Base-by-base conservation (phyloP, 2,113 vertebrate species). In the Ameiurus melas region DNA sequence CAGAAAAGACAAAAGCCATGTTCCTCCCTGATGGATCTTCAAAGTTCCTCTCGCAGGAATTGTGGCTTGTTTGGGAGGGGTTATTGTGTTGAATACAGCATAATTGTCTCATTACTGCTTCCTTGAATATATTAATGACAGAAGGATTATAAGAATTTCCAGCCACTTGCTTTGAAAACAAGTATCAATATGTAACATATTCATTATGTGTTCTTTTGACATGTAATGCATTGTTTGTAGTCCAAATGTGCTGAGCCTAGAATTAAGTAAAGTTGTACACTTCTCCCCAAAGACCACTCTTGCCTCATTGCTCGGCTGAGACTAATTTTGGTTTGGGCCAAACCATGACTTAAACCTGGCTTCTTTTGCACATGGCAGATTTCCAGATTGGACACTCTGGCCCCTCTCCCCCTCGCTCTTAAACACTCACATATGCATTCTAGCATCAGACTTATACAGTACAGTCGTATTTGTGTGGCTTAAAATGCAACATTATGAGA, bases 311-410 rank as follows among this genome's bases (percentile, higher is more conserved):
- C 93, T 93, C 92, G 89, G 88, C 91, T 92, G 92, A 94, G 93
- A 94, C 93, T 91, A 93, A 94, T 94, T 94, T 94, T 93, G 91
- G 91, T 94, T 95, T 93, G 92, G 90, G 90, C 88, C 75, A 62
- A 92, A 84, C 89, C 90, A 73, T 91, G 92, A 94, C 66, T 70
- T 91, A 93, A 94, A 93, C 87, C 90, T 87, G 91, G 88, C 80
- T 86, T 81, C 1, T 5, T 80, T 86, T 93, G 91, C 92, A 94
- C 86, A 93, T 93, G 92, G 91, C 91, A 83, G 27, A 1, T 58
- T 84, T 89, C 93, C 92, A 93, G 89, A 86, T 90, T 92, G 92
- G 83, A 88, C 71, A 66, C 57, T 39, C n/a, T 88, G 20, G 60
- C 36, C 75, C 36, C 51, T 80, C 79, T 39, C 27, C 33, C 77